Evolutionary conservation across 92 coral and sea anemone genomes (phyloP), one percentile per base, ranked within the genome.

Genomic region (Porites divaricata): DNA sequence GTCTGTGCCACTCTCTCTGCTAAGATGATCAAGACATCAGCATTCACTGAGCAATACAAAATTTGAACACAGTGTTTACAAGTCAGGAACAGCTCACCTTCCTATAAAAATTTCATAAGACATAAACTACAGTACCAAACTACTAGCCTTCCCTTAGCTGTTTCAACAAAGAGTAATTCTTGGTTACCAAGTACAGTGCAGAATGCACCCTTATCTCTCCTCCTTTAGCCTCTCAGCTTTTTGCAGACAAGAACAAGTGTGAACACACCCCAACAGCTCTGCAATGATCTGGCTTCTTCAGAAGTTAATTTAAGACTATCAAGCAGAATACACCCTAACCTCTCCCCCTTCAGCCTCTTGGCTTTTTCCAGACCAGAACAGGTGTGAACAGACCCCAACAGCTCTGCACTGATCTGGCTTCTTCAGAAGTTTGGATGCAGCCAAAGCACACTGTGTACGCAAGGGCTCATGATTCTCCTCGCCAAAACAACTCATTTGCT

Each of bases 321-420:
- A 50, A 80, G 21, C 23, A 48, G 24, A 12, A 23, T 53, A n/a
- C 24, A 24, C 45, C 13, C 88, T 67, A 83, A 95, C 99, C 99
- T 95, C 98, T 75, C 98, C 95, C 53, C 94, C 97, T 52, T 96
- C 99, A 21, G 86, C 88, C n/a, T 96, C 98, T 22, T 90, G 86
- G 83, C 98, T 93, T 74, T 93, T 97, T 58, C 95, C 99, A 16
- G 99, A 95, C 99, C 99, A 97, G 68, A 97, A 97, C 81, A 97
- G 90, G 80, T 97, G 99, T 22, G 99, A 97, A 78, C 99, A 97
- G 67, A 97, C 98, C 9, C 93, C 98, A 3, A 97, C 99, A 26
- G 99, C 98, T 20, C 99, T 95, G 73, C 99, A 97, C 84, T 97
- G 99, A 75, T 93, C 99, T 9, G 99, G 99, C 76, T 97, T 97